Evolutionary conservation across 1,140 invertebrate species (phyloP).

Genomic region (Limonius californicus): DNA sequence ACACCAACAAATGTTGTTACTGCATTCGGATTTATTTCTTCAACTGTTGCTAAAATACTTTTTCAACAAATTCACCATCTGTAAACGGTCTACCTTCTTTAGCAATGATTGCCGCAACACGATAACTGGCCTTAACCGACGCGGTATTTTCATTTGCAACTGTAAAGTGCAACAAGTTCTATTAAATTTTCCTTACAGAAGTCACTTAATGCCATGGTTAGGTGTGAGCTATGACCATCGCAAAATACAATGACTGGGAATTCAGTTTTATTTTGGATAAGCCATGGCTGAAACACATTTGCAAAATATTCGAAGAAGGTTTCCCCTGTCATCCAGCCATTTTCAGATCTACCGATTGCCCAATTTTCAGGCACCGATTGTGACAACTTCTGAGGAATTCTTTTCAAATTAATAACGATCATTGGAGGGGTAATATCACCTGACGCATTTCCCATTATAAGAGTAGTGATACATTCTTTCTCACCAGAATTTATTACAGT

Average conservation of each 20-base stretch:
- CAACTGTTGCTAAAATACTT: no score
- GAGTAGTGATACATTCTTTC: conserved; percentile 29
- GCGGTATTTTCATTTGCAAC: no score
- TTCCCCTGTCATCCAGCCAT: conserved; percentile 45
- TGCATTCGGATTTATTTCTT: no score
- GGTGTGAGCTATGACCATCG: conserved; percentile 16
- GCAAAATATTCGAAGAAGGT: neutral
- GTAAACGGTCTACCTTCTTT: no score
- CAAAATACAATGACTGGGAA: conserved; percentile 15
- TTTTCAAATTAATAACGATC: conserved; percentile 29
- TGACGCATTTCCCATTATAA: conserved; percentile 27
- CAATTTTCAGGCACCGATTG: conserved; percentile 25
- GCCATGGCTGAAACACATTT: neutral
- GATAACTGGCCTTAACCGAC: no score
- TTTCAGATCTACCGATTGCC: conserved; percentile 42
- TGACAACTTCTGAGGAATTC: conserved; percentile 27
- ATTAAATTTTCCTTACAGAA: conserved; percentile 4
- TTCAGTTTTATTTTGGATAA: neutral
- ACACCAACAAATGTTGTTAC: no score
- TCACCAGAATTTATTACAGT: conserved; percentile 27
- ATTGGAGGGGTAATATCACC: conserved; percentile 17
- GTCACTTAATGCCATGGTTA: neutral
- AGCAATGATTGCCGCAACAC: no score
- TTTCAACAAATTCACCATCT: no score
- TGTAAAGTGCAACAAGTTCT: neutral